Evolutionary conservation across 2,113 vertebrate species (phyloP).

Genomic region (Nerophis ophidion): DNA sequence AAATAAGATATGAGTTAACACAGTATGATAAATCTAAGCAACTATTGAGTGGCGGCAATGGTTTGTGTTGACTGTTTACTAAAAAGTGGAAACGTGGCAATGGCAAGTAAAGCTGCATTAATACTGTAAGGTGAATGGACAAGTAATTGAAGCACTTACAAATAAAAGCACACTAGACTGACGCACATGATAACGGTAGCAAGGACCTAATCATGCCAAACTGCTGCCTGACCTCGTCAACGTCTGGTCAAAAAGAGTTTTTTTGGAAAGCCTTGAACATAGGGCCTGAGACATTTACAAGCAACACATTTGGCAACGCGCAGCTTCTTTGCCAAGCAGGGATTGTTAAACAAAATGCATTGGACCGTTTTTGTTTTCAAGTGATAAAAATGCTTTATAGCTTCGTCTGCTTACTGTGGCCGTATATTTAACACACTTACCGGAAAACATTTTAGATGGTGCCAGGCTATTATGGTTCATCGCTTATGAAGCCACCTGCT

Average conservation of each 20-base stretch:
- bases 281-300: neutral
- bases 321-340: neutral
- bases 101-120: neutral
- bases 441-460: constrained; percentile 58
- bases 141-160: neutral
- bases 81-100: neutral
- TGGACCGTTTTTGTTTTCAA: constrained; percentile 1
- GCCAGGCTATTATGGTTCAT: constrained; percentile 31
- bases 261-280: neutral
- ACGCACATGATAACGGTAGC: neutral
- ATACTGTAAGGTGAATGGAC: neutral
- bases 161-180: neutral
- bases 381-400: constrained; percentile 37
- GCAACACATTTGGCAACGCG: neutral
- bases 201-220: neutral
- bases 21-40: neutral
- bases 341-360: constrained; percentile 11
- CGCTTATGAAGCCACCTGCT: constrained; percentile 62
- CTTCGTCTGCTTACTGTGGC: constrained; percentile 25
- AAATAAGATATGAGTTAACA: neutral
- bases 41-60: neutral
- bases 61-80: no score
- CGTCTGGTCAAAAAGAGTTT: neutral
- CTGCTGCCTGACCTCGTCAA: neutral
- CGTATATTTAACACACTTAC: constrained; percentile 45